Evolutionary conservation across 2,113 vertebrate genomes (phyloP).

Genomic region (Tamias sibiricus): DNA sequence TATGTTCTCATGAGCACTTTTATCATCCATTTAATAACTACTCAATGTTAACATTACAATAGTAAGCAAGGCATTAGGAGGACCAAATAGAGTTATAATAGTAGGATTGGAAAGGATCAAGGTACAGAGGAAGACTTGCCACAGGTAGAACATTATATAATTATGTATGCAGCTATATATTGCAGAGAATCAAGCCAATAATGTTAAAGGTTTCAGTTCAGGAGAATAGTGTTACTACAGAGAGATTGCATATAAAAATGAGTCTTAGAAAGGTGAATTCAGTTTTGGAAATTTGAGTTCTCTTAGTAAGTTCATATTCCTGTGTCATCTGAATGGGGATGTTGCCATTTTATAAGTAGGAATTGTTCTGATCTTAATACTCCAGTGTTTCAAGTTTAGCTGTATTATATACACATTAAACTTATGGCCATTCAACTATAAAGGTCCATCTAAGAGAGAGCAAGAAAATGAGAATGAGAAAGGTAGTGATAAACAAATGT

Average conservation of each 20-base stretch:
- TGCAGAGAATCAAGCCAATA: not conserved
- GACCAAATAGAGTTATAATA: not conserved
- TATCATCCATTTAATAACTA: not conserved
- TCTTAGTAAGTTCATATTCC: not conserved
- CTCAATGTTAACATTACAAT: slow-evolving; percentile 21
- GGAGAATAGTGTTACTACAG: not conserved
- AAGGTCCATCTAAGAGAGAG: not conserved
- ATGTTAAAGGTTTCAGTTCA: not conserved
- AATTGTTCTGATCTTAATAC: slow-evolving; percentile 5
- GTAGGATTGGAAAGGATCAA: not conserved
- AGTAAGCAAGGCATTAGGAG: not conserved
- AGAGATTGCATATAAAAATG: not conserved
- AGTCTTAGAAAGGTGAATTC: not conserved
- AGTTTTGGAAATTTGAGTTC: not conserved
- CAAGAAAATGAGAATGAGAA: not conserved
- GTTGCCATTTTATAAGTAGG: not conserved
- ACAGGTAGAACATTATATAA: not conserved
- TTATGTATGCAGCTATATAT: not conserved
- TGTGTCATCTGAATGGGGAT: not conserved
- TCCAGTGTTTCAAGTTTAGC: not conserved
- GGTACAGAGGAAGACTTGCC: not conserved
- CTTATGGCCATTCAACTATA: not conserved
- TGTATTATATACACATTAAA: slow-evolving; percentile 24
- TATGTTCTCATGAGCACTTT: slow-evolving; percentile 20
- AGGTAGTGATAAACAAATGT: not conserved